These are phyloP conservation scores for Sesamia inferens DNA, from an alignment of 2,888 invertebrate genomes.

Conservation along the genomic window DNA sequence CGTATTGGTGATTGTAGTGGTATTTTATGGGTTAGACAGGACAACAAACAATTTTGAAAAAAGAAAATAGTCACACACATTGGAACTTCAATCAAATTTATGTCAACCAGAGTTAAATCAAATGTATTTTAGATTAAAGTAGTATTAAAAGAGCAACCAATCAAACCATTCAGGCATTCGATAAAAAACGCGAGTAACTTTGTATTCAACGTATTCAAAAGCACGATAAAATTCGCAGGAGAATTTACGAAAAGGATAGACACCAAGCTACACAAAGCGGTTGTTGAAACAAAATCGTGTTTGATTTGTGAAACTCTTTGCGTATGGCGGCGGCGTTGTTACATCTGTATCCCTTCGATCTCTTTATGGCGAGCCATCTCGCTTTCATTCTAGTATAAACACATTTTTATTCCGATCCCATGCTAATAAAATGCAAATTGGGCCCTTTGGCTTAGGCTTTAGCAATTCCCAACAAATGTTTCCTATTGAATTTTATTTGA, in stretches of 20 bases:
- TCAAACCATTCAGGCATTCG: slow-evolving; percentile 17
- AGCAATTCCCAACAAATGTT: slow-evolving; percentile 86
- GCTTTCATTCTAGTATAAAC: slow-evolving; percentile 85
- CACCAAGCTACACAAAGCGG: slow-evolving; percentile 27
- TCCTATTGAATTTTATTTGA: slow-evolving; percentile 86
- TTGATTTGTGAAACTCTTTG: slow-evolving; percentile 73
- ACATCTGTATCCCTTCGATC: slow-evolving; percentile 80
- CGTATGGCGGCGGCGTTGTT: slow-evolving; percentile 74
- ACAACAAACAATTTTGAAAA: too few species aligned
- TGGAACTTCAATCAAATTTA: background rate
- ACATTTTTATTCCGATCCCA: slow-evolving; percentile 87
- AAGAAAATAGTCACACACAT: too few species aligned
- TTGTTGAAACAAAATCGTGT: slow-evolving; percentile 71
- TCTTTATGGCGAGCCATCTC: slow-evolving; percentile 81
- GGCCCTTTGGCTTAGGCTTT: slow-evolving; percentile 85
- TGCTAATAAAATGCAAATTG: slow-evolving; percentile 88
- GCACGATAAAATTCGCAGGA: slow-evolving; percentile 33
- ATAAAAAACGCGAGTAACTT: slow-evolving; percentile 33
- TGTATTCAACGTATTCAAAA: slow-evolving; percentile 33
- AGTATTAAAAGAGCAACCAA: slow-evolving; percentile 23
- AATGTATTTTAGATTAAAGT: background rate
- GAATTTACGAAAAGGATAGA: slow-evolving; percentile 33
- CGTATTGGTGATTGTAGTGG: too few species aligned
- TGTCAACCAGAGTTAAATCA: slow-evolving; percentile 18
- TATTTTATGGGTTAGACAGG: too few species aligned